phyloP scores from a whole-genome alignment of 2,888 invertebrate genomes.

The Meliscaeva auricollis region DNA sequence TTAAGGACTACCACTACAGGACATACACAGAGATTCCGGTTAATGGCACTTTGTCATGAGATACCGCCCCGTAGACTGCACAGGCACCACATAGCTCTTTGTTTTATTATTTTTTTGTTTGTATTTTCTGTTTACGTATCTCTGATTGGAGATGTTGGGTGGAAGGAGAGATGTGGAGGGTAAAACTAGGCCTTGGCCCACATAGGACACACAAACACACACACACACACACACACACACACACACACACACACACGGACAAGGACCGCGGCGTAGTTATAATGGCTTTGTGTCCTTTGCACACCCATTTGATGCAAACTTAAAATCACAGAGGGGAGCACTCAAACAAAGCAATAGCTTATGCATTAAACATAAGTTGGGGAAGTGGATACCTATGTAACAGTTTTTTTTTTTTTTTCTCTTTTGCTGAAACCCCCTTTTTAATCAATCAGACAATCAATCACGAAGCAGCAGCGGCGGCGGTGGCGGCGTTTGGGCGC shows the following conservation, averaged over 20 bases:
- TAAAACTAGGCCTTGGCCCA: constrained; percentile 46
- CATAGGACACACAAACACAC: too few species aligned
- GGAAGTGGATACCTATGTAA: constrained; percentile 17
- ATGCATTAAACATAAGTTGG: constrained; percentile 46
- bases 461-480: too few species aligned
- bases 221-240: constrained; percentile 15
- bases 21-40: constrained; percentile 39
- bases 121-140: constrained; percentile 17
- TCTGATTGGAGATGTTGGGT: constrained; percentile 14
- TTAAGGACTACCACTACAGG: constrained; percentile 26
- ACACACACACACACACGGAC: constrained; percentile 12
- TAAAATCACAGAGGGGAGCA: constrained; percentile 12
- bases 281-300: constrained; percentile 37
- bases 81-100: not conserved
- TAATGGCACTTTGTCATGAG: constrained; percentile 70
- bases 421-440: not conserved
- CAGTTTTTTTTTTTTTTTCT: constrained; percentile 6
- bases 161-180: not conserved
- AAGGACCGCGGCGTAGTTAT: not conserved
- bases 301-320: constrained; percentile 27
- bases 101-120: constrained; percentile 7
- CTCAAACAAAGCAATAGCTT: not conserved
- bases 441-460: constrained; percentile 72
- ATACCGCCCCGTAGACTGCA: constrained; percentile 7
- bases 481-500: not conserved